phyloP scores from a whole-genome alignment of 2,113 vertebrate species.

The Oryzias melastigma region DNA sequence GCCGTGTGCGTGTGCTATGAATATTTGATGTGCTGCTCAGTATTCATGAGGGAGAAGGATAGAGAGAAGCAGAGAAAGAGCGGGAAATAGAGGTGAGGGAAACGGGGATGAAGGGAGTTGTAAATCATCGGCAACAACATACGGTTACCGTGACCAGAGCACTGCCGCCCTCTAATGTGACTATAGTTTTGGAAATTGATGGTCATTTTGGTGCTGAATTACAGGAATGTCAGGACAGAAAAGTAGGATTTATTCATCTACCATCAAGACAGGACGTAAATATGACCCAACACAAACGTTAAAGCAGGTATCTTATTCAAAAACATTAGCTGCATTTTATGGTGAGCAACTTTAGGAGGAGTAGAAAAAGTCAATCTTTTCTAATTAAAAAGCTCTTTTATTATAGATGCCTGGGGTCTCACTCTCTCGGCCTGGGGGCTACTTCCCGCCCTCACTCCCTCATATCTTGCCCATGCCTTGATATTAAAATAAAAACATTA shows the following conservation, averaged over 20 bases:
- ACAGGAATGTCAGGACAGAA: not conserved
- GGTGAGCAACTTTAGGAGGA: no score
- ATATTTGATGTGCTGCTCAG: constrained; percentile 61
- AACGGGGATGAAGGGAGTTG: constrained; percentile 30
- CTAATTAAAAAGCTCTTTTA: no score
- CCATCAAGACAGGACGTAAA: no score
- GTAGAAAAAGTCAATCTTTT: no score
- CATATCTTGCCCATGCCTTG: no score
- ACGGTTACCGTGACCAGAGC: constrained; percentile 27
- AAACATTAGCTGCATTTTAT: no score
- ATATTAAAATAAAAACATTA: no score
- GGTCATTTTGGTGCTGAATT: not conserved
- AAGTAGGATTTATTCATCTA: not conserved
- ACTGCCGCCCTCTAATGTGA: constrained; percentile 20
- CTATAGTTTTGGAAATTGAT: constrained; percentile 5
- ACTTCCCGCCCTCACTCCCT: no score
- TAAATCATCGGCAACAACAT: constrained; percentile 43
- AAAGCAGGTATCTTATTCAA: no score
- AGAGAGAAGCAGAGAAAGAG: constrained; percentile 37
- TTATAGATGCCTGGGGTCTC: no score
- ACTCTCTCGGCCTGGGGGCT: no score
- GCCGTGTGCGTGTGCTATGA: constrained; percentile 38
- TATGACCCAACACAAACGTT: no score
- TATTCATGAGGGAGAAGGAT: constrained; percentile 57
- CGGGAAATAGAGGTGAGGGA: constrained; percentile 16